Conservation (phyloP, 2,113 vertebrate genomes). For the Poeciliopsis retropinna region DNA sequence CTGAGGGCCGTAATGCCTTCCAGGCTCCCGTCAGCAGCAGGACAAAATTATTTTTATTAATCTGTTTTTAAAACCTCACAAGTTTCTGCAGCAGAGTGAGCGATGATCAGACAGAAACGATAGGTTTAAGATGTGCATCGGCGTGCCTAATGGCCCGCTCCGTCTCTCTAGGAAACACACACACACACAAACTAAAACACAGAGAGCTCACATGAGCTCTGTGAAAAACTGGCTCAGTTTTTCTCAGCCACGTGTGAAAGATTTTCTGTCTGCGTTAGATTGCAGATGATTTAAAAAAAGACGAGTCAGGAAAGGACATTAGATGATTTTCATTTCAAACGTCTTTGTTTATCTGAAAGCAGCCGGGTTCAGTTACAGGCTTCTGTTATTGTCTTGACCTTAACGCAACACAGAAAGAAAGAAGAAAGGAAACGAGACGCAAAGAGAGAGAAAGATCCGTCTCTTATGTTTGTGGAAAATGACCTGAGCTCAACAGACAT, state of each 20-base stretch:
- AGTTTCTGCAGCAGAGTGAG: constrained; percentile 53
- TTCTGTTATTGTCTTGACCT: constrained; percentile 72
- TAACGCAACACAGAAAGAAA: constrained; percentile 51
- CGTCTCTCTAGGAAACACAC: constrained; percentile 30
- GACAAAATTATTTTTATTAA: constrained; percentile 68
- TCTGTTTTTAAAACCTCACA: constrained; percentile 70
- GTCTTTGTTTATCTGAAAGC: constrained; percentile 55
- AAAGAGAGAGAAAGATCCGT: constrained; percentile 25
- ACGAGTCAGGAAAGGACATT: constrained; percentile 35
- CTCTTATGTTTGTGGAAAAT: constrained; percentile 42
- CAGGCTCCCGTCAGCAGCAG: constrained; percentile 57
- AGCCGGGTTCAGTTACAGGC: constrained; percentile 60
- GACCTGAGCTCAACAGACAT: neutral
- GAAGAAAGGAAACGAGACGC: constrained; percentile 6
- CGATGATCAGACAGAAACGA: constrained; percentile 54
- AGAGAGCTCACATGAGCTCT: neutral
- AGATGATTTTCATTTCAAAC: constrained; percentile 59
- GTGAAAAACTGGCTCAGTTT: neutral
- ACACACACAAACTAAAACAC: neutral
- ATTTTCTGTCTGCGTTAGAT: constrained; percentile 41
- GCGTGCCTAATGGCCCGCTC: constrained; percentile 52
- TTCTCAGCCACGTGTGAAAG: constrained; percentile 27
- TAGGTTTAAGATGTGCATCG: constrained; percentile 56
- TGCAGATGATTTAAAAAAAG: constrained; percentile 28
- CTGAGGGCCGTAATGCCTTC: constrained; percentile 62